A percentile compares a stretch with the other conserved stretches of the same genome.
phyloP scores from a whole-genome alignment of 2,113 vertebrate species.

The Oryzias melastigma region DNA sequence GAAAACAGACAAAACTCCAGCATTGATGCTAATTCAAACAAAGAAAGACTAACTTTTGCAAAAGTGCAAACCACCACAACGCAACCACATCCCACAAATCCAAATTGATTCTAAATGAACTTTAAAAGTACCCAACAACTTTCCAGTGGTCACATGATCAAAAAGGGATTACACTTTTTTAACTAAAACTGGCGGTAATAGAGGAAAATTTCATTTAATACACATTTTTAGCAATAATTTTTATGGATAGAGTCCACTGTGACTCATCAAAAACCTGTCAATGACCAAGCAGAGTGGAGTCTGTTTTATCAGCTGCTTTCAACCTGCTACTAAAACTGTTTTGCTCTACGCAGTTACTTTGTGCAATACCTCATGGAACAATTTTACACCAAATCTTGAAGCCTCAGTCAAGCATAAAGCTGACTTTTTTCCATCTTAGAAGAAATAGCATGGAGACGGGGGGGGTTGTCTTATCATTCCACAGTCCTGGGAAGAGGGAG shows the following conservation, averaged over 20 bases:
- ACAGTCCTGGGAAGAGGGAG: slow-evolving; percentile 56
- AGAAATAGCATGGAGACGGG: slow-evolving; percentile 14
- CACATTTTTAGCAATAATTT: neutral
- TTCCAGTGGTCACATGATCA: too few species aligned
- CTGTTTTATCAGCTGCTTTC: neutral
- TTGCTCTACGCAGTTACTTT: slow-evolving; percentile 2
- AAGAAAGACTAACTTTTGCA: too few species aligned
- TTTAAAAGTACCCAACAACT: too few species aligned
- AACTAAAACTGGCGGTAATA: too few species aligned
- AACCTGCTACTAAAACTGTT: neutral
- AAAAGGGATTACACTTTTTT: too few species aligned
- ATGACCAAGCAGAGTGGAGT: neutral
- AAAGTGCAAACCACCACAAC: too few species aligned
- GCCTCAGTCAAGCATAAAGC: slow-evolving; percentile 32
- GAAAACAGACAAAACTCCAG: too few species aligned
- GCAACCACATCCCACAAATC: too few species aligned
- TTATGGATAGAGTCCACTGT: neutral
- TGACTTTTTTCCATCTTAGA: slow-evolving; percentile 6
- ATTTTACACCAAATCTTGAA: slow-evolving; percentile 17
- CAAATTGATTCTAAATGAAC: too few species aligned
- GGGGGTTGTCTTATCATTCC: slow-evolving; percentile 49
- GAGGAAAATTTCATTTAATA: too few species aligned
- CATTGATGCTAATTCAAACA: too few species aligned
- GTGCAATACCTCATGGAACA: neutral
- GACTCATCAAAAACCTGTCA: neutral